These are phyloP conservation scores for Meta bourneti DNA, from an alignment of 2,888 invertebrate species.

Conservation along the genomic window DNA sequence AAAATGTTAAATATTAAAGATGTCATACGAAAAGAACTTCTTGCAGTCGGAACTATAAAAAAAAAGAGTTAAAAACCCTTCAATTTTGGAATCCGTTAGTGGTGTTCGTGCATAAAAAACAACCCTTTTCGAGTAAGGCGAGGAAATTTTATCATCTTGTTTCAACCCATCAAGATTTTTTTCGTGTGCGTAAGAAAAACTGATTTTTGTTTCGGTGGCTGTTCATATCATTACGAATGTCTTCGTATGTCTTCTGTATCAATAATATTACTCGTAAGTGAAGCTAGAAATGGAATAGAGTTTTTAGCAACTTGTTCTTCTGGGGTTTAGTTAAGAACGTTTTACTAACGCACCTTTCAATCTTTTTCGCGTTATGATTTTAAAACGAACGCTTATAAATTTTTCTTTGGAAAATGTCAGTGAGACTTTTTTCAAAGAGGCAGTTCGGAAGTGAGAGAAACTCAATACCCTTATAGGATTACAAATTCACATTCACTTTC, in stretches of 20 bases:
- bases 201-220: neutral
- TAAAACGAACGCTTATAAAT: too few relatives aligned
- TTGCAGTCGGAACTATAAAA: neutral
- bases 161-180: neutral
- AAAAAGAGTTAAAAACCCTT: neutral
- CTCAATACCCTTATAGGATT: too few relatives aligned
- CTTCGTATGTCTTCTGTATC: neutral
- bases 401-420: too few relatives aligned
- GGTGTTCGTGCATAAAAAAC: neutral
- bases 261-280: neutral
- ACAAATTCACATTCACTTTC: too few relatives aligned
- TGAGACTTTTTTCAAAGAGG: too few relatives aligned
- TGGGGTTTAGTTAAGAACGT: too few relatives aligned
- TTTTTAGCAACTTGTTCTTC: too few relatives aligned
- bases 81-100: neutral
- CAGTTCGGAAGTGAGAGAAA: too few relatives aligned
- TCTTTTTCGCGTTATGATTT: too few relatives aligned
- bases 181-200: neutral
- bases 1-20: constrained; percentile 40
- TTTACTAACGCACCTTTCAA: too few relatives aligned
- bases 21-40: neutral
- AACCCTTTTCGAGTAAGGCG: neutral
- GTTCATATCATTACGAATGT: neutral
- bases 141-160: neutral
- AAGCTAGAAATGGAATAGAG: neutral